Conservation (phyloP, 2,113 vertebrate genomes). For the Chauna torquata region DNA sequence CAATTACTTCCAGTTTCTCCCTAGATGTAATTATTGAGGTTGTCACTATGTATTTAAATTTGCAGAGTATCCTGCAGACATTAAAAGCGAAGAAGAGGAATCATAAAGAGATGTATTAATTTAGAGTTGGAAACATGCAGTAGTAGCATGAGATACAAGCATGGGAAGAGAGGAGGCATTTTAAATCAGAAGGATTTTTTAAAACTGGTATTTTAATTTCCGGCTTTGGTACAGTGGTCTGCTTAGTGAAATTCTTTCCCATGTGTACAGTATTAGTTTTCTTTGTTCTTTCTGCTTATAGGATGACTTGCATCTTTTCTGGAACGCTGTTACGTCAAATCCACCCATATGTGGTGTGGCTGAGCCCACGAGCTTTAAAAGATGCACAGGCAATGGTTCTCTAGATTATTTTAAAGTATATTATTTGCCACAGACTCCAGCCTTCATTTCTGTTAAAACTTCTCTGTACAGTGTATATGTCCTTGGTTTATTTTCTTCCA, state of each 20-base stretch:
- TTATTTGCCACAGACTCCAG: not conserved
- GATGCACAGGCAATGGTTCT: not conserved
- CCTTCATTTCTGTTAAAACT: not conserved
- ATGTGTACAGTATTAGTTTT: not conserved
- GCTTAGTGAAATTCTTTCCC: not conserved
- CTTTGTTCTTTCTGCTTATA: not conserved
- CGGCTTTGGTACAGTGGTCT: not conserved
- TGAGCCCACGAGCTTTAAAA: not conserved
- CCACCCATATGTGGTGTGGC: not conserved
- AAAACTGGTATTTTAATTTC: not conserved
- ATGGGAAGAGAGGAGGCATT: not conserved
- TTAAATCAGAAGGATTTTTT: not conserved
- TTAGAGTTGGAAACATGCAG: not conserved
- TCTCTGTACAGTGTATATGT: conserved; percentile 61
- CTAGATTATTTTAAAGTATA: not conserved
- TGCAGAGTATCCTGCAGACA: not conserved
- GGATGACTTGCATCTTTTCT: not conserved
- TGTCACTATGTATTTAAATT: not conserved
- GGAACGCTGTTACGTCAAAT: not conserved
- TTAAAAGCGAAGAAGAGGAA: not conserved
- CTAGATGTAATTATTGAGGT: not conserved
- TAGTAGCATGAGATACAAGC: not conserved
- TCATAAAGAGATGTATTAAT: not conserved
- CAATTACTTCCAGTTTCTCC: not conserved
- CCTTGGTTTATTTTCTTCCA: not conserved